Evolutionary conservation across 2,797 vertebrate genomes (phyloP), one percentile per base, ranked within the genome.

Genomic region (Heterohyrax brucei): DNA sequence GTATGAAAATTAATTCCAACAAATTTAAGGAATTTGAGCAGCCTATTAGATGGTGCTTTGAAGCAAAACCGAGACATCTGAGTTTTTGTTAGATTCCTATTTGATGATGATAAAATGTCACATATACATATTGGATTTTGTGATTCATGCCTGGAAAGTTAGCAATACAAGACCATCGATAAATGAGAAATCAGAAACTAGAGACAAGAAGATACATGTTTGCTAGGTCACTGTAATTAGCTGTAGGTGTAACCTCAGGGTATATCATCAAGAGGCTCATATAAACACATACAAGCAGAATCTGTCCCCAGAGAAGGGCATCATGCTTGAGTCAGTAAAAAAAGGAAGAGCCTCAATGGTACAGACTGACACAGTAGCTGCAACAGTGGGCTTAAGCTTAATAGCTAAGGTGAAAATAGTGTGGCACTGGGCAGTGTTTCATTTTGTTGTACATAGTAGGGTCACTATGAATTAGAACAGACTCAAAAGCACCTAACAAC

Each of bases 11-110:
- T 24, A 85, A 75, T 92, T 78, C 7, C n/a, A 89, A 70, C 39
- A 13, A 86, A n/a, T 91, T 78, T 61, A 48, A 89, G 10, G 24
- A 94, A 80, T 76, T 64, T 59, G 26, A 83, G 1, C 7, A 59
- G 53, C 22, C 24, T 75, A 39, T 84, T 24, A 75, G 59, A 12
- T 66, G 18, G 16, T 61, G n/a, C 8, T 92, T 82, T 79, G n/a
- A 95, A 85, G 79, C 68, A 72, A 95, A 59, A 50, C n/a, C 12
- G 77, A 80, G 33, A 92, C 76, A 14, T 3, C 50, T 76, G 19
- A 56, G 46, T 53, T 64, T 33, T 87, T 87, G 12, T 68, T 44
- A 82, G 85, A 13, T 70, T 59, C 73, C 59, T 18, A 79, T 59
- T 21, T 76, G 26, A 85, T 78, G 14, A 73, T 56, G 7, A 53